Base-by-base conservation (phyloP, 2,113 vertebrate species). In the Podilymbus podiceps region DNA sequence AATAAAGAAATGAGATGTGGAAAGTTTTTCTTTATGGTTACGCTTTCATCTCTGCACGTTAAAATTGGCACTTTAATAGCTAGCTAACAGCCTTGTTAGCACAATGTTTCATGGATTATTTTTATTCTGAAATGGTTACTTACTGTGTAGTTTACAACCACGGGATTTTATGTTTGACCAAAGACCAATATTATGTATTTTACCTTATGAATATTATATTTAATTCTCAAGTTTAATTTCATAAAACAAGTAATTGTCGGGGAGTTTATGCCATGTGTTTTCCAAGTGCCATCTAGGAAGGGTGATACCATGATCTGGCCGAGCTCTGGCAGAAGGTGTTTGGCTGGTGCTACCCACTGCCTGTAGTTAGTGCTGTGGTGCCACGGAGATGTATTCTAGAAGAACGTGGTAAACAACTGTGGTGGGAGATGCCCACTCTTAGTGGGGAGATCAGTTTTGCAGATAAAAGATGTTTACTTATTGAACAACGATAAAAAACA, bases 1-100 rank as follows among this genome's bases (percentile, higher is more conserved):
- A 95, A 90, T 96, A 90, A 93, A 86, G 86, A 87, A 96, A 58
- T 58, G 31, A 81, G 27, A 69, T 73, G 84, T 52, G 79, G 80
- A 93, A 89, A 94, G 35, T 14, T 64, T 84, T 85, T 91, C 71
- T 90, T 85, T 62, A 92, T 80, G 79, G 47, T 62, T 95, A 49
- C 1, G 3, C 52, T 88, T 95, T 95, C 35, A 95, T 96, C 87
- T 82, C 64, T 87, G 47, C 40, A 17, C 25, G 1, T 79, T 64
- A 77, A 50, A 86, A 73, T 6, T 47, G 78, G 38, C 16, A n/a
- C 80, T 85, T 78, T 76, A 96, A 83, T 85, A 78, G 91, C 35
- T 85, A 38, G 20, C 24, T 90, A 94, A 94, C 91, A 93, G 63
- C 72, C 49, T 74, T 75, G 44, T 75, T 84, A 92, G 31, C 38